Base-by-base conservation (phyloP, 2,888 invertebrate species). In the Gymnosoma rotundatum region DNA sequence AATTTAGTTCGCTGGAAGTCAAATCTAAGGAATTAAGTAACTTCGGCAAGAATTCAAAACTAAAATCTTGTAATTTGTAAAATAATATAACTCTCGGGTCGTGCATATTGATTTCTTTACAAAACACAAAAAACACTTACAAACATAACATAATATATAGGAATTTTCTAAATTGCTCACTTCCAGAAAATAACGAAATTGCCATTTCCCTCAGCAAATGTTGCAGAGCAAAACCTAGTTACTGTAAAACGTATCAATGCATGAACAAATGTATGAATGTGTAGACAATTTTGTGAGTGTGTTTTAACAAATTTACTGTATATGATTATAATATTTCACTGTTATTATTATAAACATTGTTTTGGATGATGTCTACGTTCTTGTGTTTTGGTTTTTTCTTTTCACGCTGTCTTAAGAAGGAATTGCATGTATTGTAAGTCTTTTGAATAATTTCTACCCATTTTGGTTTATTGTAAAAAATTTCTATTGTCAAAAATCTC, bases 281-380 rank as follows among this genome's bases (percentile, higher is more conserved):
- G 48, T 67, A 32, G 32, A 56, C 61, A 67, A 45, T 58, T 81
- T 78, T 78, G 64, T 78, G 70, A 58, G 69, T 70, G 74, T 32
- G 32, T 32, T 32, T 81, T 81, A 84, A 84, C 78, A 84, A 84
- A 84, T 84, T 81, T 84, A 81, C 81, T 78, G 74, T 85, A 86
- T 86, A 86, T 86, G 86, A 86, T 87, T 87, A 86, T 86, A 87
- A 88, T 89, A 89, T 88, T 87, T 88, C 88, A 90, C 90, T 89
- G 90, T 90, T 90, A 90, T 89, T 84, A 80, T 85, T 80, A 85
- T 83, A 69, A 84, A 84, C 69, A 81, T 73, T 69, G 63, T 73
- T 32, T 73, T 48, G 63, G 45, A 48, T 54, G 36, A 45, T 69
- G 67, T 61, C n/a, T 70, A 54, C 54, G 56, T 58, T 42, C 54